These are phyloP conservation scores for Morpho achilles DNA, from an alignment of 2,888 invertebrate species.

Conservation along the genomic window DNA sequence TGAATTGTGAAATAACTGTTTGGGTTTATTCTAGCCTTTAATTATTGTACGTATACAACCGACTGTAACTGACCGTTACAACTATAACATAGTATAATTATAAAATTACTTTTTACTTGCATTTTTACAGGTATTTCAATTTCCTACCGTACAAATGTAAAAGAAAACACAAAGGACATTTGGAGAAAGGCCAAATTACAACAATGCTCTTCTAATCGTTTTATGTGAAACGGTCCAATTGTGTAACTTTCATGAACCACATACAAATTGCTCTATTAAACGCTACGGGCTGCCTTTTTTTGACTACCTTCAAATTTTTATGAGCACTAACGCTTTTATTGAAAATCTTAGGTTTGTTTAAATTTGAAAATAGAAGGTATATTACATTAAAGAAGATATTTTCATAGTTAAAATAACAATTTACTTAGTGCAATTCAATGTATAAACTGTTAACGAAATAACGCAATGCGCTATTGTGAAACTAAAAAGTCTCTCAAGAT, in stretches of 20 bases:
- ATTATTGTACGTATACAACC: too few species aligned
- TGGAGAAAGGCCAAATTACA: slow-evolving; percentile 30
- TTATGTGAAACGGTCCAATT: slow-evolving; percentile 38
- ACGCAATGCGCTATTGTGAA: too few species aligned
- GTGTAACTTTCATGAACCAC: slow-evolving; percentile 57
- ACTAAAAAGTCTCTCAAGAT: too few species aligned
- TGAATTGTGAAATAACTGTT: too few species aligned
- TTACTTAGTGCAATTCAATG: too few species aligned
- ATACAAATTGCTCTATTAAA: slow-evolving; percentile 65
- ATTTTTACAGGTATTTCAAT: slow-evolving; percentile 4
- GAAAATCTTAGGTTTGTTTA: too few species aligned
- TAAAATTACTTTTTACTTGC: neutral
- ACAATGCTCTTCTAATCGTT: slow-evolving; percentile 43
- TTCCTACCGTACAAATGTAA: slow-evolving; percentile 5
- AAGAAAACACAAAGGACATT: slow-evolving; percentile 19
- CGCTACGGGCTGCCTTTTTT: slow-evolving; percentile 40
- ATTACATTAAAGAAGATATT: too few species aligned
- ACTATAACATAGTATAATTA: neutral
- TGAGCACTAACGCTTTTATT: neutral
- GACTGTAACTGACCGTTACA: neutral
- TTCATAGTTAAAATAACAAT: too few species aligned
- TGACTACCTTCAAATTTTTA: slow-evolving; percentile 30
- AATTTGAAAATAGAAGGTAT: too few species aligned
- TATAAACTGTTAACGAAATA: too few species aligned
- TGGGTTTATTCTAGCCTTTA: too few species aligned